Base-by-base conservation (phyloP, 1,140 invertebrate genomes). In the Contarinia nasturtii region DNA sequence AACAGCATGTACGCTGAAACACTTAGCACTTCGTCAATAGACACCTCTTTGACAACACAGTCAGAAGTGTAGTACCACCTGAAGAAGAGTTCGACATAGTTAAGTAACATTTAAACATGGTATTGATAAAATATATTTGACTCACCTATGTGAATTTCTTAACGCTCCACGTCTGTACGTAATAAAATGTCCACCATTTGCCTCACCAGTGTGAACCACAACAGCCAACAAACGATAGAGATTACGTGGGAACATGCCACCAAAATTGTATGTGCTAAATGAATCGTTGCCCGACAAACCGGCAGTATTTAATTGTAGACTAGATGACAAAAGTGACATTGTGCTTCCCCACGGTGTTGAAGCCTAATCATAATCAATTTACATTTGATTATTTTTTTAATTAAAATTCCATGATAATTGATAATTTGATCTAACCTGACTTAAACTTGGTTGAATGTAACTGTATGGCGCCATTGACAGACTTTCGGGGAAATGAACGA, bases 121-220 rank as follows among this genome's bases (percentile, higher is more conserved):
- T n/a, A n/a, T n/a, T n/a, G n/a, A n/a, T n/a, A n/a, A n/a, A n/a
- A n/a, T n/a, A n/a, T n/a, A n/a, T n/a, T 10, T 17, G 11, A 53
- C 51, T 52, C 49, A 72, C 71, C 70, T 62, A 51, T 70, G 68
- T 33, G 65, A 65, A 54, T 73, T 72, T 48, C 72, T 63, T 20
- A 69, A 63, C 54, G 74, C 72, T 49, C 82, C 83, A 12, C 86
- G 71, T 45, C 90, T 69, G 59, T 90, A 93, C 33, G 88, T 90
- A 42, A 92, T 79, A 69, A 93, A 94, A 70, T 95, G 91, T 22
- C 91, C 91, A 43, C 80, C 80, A 58, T 81, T 75, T 11, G 81
- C 81, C 53, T 82, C 79, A 17, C 91, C 90, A 42, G 81, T 72
- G 66, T 94, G 90, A 38, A 88, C 86, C n/a, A 94, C 79, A 1